Base-by-base conservation (phyloP, 1,140 invertebrate species). In the Phortica variegata region DNA sequence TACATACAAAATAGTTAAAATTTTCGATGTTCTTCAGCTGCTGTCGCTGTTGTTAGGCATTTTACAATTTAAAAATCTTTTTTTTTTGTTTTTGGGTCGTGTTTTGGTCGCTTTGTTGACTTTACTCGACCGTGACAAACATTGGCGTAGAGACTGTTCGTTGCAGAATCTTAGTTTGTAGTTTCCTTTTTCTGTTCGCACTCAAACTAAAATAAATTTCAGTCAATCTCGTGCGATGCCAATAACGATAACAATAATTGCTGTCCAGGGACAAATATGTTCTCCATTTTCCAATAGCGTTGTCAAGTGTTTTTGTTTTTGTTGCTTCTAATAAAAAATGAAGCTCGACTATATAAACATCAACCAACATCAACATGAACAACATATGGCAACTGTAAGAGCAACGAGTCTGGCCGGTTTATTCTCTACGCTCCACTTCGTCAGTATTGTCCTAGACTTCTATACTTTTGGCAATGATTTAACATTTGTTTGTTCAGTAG, bases 191-290 rank as follows among this genome's bases (percentile, higher is more conserved):
- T 56, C 42, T 38, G 42, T 29, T 51, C 55, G 57, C 52, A 62
- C 33, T 60, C 57, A 56, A 60, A 60, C 60, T 54, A 50, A 68
- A 68, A 68, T 68, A 68, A 68, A 68, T 68, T 68, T 63, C 57
- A 52, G 52, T 58, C 58, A 61, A 61, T 63, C 60, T 70, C 59
- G 54, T 50, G 52, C 62, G 66, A 70, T 70, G 66, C 66, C 66
- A 70, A 70, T 70, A 70, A 70, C 66, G 66, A 71, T 71, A 71
- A 71, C 66, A 71, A 71, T 71, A 71, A 71, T 71, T 71, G 66
- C 66, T 52, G 68, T 63, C 66, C 66, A 62, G 66, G 66, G 66
- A 72, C 66, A 68, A 63, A 71, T 69, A 68, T 68, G 63, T 68
- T 68, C 60, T 56, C 63, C 63, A 68, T 63, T 68, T 68, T 68